phyloP scores from a whole-genome alignment of 2,888 invertebrate genomes.

The Rotaria magnacalcarata region DNA sequence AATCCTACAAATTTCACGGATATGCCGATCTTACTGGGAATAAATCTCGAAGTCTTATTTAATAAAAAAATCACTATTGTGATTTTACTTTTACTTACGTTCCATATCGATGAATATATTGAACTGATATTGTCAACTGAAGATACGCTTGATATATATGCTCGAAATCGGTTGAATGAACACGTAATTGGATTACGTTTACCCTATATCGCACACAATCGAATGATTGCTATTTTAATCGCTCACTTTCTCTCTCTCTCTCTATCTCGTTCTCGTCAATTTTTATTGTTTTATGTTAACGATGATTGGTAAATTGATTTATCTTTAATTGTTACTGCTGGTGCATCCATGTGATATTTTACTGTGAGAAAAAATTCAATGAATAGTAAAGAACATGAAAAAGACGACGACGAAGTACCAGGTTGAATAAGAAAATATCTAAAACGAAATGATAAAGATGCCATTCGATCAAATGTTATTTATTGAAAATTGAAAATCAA shows the following conservation, averaged over 20 bases:
- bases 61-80: too few species aligned
- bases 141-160: background rate
- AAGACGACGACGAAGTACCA: too few species aligned
- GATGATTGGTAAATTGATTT: conserved; percentile 13
- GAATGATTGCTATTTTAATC: background rate
- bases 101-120: background rate
- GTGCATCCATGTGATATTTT: background rate
- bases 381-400: too few species aligned
- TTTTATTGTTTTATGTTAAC: conserved; percentile 10
- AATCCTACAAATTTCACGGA: too few species aligned
- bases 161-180: background rate
- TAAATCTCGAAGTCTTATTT: too few species aligned
- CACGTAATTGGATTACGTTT: background rate
- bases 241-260: too few species aligned
- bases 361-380: background rate
- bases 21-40: too few species aligned
- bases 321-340: background rate
- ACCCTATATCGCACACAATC: background rate
- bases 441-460: too few species aligned
- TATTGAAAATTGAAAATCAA: too few species aligned
- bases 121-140: background rate
- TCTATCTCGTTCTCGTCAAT: background rate
- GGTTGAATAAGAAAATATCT: too few species aligned
- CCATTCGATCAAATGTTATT: too few species aligned
- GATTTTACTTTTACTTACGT: background rate